These are phyloP conservation scores for Corynorhinus townsendii DNA, from an alignment of 2,113 vertebrate genomes.

Conservation along the genomic window DNA sequence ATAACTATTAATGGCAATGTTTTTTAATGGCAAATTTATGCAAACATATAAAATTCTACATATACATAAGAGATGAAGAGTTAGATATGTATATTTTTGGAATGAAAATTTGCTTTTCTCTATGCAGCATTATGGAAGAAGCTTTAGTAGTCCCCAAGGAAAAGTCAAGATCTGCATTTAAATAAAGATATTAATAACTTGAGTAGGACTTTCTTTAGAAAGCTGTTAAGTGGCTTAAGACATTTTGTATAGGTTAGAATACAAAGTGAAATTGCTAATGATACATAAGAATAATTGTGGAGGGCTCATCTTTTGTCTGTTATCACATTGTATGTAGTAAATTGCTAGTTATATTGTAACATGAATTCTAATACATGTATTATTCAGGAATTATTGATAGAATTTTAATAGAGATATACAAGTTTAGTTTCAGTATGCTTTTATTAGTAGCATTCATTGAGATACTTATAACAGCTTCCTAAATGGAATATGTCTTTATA, in stretches of 20 bases:
- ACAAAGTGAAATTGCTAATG: slow-evolving; percentile 69
- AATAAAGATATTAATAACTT: slow-evolving; percentile 78
- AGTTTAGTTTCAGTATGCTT: slow-evolving; percentile 32
- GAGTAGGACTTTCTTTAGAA: slow-evolving; percentile 62
- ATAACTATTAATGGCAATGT: not conserved
- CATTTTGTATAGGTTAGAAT: slow-evolving; percentile 66
- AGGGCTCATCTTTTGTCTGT: slow-evolving; percentile 67
- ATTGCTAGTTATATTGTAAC: slow-evolving; percentile 67
- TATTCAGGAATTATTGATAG: slow-evolving; percentile 52
- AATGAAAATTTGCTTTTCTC: slow-evolving; percentile 65
- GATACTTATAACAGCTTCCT: slow-evolving; percentile 23
- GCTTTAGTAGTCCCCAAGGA: slow-evolving; percentile 63
- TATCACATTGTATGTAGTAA: slow-evolving; percentile 54
- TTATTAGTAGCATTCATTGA: slow-evolving; percentile 8
- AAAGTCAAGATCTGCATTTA: slow-evolving; percentile 76
- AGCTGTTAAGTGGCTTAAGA: slow-evolving; percentile 58
- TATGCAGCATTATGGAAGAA: slow-evolving; percentile 35
- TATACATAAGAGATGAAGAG: not conserved
- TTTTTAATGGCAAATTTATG: slow-evolving; percentile 28
- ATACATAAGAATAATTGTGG: slow-evolving; percentile 52
- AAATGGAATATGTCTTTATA: not conserved
- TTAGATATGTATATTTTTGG: slow-evolving; percentile 40
- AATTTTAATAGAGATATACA: slow-evolving; percentile 43
- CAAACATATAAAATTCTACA: slow-evolving; percentile 6
- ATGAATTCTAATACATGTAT: slow-evolving; percentile 62